Percentiles rank a stretch among this genome's conserved stretches.
Conservation (phyloP, 2,888 invertebrate species). For the Orthosia gracilis region DNA sequence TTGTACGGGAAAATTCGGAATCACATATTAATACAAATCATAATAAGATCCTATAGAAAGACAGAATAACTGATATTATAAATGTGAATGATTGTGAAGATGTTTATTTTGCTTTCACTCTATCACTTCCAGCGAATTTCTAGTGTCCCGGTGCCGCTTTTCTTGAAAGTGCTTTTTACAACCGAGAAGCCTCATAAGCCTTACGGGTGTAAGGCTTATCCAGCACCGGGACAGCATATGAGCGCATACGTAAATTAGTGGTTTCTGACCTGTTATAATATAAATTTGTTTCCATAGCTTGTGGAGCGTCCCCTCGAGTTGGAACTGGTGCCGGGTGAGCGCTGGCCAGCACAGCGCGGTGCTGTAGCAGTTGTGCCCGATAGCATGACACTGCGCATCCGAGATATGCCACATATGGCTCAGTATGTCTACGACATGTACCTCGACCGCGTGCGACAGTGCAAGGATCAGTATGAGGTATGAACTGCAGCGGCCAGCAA, state of each 20-base stretch:
- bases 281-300: conserved; percentile 84
- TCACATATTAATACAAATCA: no score
- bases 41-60: no score
- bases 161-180: no score
- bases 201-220: no score
- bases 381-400: conserved; percentile 91
- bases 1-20: no score
- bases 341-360: conserved; percentile 93
- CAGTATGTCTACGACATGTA: conserved; percentile 98
- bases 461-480: conserved; percentile 69
- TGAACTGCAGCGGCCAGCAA: not conserved
- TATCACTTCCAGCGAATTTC: no score
- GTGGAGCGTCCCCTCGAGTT: conserved; percentile 95
- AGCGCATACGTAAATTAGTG: not conserved
- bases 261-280: not conserved
- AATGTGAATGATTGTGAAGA: no score
- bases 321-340: conserved; percentile 95
- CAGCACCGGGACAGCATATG: no score
- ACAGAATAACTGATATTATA: no score
- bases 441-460: conserved; percentile 93
- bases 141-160: no score
- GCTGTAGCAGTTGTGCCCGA: conserved; percentile 83
- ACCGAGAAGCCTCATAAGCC: no score
- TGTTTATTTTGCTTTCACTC: no score
- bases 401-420: conserved; percentile 98